These are phyloP conservation scores for Oasisia sp. DNA, from an alignment of 2,888 invertebrate species.

Conservation along the genomic window DNA sequence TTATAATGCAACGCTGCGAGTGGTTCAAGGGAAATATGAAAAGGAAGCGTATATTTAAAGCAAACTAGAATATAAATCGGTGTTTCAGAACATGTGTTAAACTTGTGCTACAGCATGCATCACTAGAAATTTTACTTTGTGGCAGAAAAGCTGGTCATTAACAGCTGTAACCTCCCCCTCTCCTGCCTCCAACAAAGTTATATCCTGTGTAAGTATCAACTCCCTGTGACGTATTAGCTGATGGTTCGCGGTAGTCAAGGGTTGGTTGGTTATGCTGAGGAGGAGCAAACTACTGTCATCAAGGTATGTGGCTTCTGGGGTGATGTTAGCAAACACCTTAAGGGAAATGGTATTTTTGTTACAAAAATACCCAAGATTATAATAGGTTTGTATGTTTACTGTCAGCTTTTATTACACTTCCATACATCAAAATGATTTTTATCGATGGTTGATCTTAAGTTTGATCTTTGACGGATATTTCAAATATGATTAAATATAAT, in stretches of 20 bases:
- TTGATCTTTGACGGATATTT: too few relatives aligned
- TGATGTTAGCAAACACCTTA: not conserved
- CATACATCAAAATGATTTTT: too few relatives aligned
- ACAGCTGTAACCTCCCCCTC: not conserved
- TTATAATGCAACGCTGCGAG: too few relatives aligned
- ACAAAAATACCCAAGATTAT: too few relatives aligned
- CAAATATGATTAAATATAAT: too few relatives aligned
- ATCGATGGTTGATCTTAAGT: too few relatives aligned
- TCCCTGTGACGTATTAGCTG: not conserved
- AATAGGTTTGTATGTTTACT: too few relatives aligned
- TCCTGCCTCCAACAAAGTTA: not conserved
- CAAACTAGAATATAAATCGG: not conserved
- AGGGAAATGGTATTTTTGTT: too few relatives aligned
- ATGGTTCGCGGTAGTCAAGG: not conserved
- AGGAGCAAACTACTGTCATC: not conserved
- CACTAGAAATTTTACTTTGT: not conserved
- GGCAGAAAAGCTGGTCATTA: not conserved
- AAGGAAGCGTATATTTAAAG: not conserved
- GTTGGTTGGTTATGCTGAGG: constrained; percentile 3
- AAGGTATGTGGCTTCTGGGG: not conserved
- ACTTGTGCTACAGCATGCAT: not conserved
- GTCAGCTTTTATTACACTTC: too few relatives aligned
- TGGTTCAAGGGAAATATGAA: not conserved
- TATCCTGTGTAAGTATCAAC: not conserved
- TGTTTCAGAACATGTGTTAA: not conserved